phyloP scores from a whole-genome alignment of 2,113 vertebrate species.

The Machaerirhynchus nigripectus region DNA sequence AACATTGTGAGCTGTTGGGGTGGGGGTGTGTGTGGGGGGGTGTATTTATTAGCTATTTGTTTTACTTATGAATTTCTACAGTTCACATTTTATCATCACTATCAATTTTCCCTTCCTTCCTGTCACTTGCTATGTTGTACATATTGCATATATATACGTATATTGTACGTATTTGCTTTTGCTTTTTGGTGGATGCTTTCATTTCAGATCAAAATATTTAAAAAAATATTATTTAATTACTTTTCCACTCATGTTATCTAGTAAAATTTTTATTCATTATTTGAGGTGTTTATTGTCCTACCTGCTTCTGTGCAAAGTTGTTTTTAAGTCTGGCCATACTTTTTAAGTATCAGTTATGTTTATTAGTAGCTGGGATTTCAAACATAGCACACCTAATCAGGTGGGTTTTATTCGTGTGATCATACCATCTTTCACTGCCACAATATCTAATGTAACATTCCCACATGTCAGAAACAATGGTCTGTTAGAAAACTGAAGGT shows the following conservation, averaged over 20 bases:
- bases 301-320: background rate
- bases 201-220: background rate
- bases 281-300: background rate
- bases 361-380: background rate
- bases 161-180: background rate
- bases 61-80: background rate
- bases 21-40: rapidly evolving
- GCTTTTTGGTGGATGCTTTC: background rate
- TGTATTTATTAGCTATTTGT: background rate
- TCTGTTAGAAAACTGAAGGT: background rate
- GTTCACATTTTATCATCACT: background rate
- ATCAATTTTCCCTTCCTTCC: background rate
- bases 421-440: background rate
- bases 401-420: background rate
- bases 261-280: background rate
- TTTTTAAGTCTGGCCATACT: background rate
- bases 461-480: background rate
- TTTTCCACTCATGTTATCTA: background rate
- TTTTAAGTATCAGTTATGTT: background rate
- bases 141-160: too few relatives aligned
- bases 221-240: background rate
- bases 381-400: background rate
- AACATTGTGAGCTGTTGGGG: background rate
- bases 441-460: background rate
- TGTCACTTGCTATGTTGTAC: background rate